Evolutionary conservation across 1,140 invertebrate genomes (phyloP), one percentile per base, ranked within the genome.

Genomic region (Latrodectus geometricus): DNA sequence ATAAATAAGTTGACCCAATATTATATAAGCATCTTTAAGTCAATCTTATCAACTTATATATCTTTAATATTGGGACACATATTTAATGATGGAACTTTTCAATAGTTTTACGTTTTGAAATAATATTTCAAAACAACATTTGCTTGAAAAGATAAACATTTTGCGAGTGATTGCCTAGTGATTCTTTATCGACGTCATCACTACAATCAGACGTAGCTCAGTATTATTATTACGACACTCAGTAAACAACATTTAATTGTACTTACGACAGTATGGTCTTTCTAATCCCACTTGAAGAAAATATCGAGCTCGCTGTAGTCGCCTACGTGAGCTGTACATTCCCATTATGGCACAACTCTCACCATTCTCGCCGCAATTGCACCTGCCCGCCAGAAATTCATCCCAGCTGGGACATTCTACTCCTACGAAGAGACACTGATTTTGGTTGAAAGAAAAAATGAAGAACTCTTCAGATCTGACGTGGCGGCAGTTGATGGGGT

Each of bases 401-500:
- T 17, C 23, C 15, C 56, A 88, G 21, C 50, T 70, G 9, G 77
- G 72, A 21, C 88, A 88, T 72, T 74, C 68, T 1, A 87, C 88
- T 12, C 88, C 88, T 21, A 88, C 74, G 50, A 82, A 87, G 11
- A 74, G 61, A 61, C 88, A 88, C 23, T 86, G 12, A 11, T 74
- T 35, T 75, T 88, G 84, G 49, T 66, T 80, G 14, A 88, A 35
- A 7, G 88, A 88, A 23, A 81, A 88, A 21, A 80, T 7, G 49
- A 85, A 88, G 65, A 84, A 85, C 68, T 88, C 88, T 23, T 79
- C 68, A n/a, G 81, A 68, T 35, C 87, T 48, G 9, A 68, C 61
- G 66, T 88, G 88, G 4, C 49, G 76, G 65, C 88, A 88, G 11
- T 56, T 82, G 17, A 75, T 9, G 14, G 35, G 0, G 54, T 86